Evolutionary conservation across 2,797 vertebrate species (phyloP).

Genomic region (Rhodeus uyekii): DNA sequence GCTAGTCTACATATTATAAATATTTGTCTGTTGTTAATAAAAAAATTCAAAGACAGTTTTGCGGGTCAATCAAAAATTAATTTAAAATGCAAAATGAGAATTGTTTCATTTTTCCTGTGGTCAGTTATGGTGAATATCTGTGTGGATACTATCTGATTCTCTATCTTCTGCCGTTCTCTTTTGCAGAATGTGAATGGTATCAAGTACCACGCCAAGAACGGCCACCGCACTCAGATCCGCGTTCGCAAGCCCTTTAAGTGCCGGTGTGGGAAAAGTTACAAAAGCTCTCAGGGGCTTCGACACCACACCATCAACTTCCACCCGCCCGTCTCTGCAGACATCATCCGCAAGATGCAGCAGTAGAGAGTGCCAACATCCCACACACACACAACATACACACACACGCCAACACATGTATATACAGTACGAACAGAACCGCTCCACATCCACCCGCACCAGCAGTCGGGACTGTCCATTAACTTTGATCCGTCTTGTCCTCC

Average conservation of each 20-base stretch:
- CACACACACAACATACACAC: background rate
- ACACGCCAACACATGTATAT: background rate
- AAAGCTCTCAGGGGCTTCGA: conserved; percentile 97
- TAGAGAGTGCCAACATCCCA: conserved; percentile 77
- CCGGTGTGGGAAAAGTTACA: conserved; percentile 98
- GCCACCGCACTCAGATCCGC: conserved; percentile 95
- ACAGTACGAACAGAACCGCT: conserved; percentile 1
- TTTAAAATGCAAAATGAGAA: background rate
- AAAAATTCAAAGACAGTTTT: background rate
- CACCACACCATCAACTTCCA: conserved; percentile 99
- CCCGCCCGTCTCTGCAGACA: conserved; percentile 91
- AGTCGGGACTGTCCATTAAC: conserved; percentile 27
- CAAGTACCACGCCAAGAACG: conserved; percentile 99
- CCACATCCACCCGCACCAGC: conserved; percentile 28
- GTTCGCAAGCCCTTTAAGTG: conserved; percentile 98
- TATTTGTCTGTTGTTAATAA: background rate
- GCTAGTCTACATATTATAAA: background rate
- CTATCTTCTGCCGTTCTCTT: conserved; percentile 11
- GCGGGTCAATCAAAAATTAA: background rate
- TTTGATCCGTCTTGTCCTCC: background rate
- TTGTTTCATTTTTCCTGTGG: background rate
- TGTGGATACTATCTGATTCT: background rate
- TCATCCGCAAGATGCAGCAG: conserved; percentile 97
- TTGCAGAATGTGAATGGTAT: conserved; percentile 97
- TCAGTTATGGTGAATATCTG: background rate